phyloP scores from a whole-genome alignment of 2,113 vertebrate genomes.

The Cyanocitta stelleri region DNA sequence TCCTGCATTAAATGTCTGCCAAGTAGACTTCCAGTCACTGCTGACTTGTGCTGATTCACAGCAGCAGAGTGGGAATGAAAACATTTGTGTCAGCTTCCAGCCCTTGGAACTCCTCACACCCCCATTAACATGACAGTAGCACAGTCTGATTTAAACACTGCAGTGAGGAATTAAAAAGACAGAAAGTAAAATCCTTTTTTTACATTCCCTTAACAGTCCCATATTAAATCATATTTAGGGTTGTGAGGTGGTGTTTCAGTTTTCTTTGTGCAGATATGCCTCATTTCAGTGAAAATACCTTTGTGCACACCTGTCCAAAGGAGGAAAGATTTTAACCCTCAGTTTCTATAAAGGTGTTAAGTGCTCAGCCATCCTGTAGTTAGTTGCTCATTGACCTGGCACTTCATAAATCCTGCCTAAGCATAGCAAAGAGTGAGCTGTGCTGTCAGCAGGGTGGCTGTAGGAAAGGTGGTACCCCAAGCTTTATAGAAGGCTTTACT shows the following conservation, averaged over 20 bases:
- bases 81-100: background rate
- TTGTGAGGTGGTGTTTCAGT: background rate
- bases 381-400: background rate
- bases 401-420: background rate
- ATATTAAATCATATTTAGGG: background rate
- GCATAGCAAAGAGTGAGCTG: background rate
- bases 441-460: background rate
- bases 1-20: background rate
- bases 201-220: background rate
- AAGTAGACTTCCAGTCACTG: background rate
- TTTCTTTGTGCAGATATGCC: background rate
- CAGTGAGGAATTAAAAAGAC: background rate
- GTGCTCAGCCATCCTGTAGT: background rate
- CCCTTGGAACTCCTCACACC: background rate
- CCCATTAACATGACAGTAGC: background rate
- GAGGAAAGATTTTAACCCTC: background rate
- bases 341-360: background rate
- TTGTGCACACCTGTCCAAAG: background rate
- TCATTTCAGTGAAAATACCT: background rate
- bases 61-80: background rate
- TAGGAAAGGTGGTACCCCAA: background rate
- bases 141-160: background rate
- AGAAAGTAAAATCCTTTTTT: background rate
- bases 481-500: background rate
- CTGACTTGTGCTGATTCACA: conserved; percentile 18